These are phyloP conservation scores for Temnothorax nylanderi DNA, from an alignment of 1,140 invertebrate genomes.

Conservation along the genomic window DNA sequence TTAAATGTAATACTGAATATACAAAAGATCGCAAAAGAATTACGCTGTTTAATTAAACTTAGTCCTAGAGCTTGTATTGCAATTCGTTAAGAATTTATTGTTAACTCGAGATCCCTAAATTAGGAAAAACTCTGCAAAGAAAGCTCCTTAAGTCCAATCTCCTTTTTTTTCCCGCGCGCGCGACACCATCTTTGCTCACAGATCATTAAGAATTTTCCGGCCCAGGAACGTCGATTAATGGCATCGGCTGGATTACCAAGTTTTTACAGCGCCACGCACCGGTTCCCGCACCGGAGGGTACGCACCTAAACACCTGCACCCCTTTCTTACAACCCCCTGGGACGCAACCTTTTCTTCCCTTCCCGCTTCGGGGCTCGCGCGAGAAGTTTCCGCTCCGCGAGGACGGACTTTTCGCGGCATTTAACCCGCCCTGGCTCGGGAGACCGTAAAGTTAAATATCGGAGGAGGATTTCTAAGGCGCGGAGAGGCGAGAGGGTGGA, in stretches of 20 bases:
- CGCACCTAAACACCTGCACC: conserved; percentile 50
- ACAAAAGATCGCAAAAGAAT: not conserved
- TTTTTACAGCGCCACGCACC: conserved; percentile 31
- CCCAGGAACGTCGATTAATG: conserved; percentile 31
- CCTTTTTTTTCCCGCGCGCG: not conserved
- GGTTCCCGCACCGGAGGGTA: not conserved
- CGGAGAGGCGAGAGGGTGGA: not conserved
- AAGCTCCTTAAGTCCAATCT: not conserved
- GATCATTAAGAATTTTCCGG: conserved; percentile 60
- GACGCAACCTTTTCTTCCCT: conserved; percentile 12
- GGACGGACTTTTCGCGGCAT: conserved; percentile 51
- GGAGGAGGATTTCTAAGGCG: conserved; percentile 35
- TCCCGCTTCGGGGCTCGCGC: conserved; percentile 13
- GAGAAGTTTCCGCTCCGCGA: conserved; percentile 31
- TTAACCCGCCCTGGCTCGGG: conserved; percentile 41
- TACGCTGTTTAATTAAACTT: not conserved
- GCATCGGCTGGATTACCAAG: conserved; percentile 57
- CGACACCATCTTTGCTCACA: conserved; percentile 27
- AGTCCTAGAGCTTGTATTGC: not conserved
- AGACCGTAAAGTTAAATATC: conserved; percentile 65
- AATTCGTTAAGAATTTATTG: conserved; percentile 15
- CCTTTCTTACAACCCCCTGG: conserved; percentile 30
- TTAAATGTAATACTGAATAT: not conserved
- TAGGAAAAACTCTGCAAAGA: conserved; percentile 3
- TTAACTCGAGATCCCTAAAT: conserved; percentile 2